Conservation (phyloP, 2,888 invertebrate species). For the Deladenus siricidicola region DNA sequence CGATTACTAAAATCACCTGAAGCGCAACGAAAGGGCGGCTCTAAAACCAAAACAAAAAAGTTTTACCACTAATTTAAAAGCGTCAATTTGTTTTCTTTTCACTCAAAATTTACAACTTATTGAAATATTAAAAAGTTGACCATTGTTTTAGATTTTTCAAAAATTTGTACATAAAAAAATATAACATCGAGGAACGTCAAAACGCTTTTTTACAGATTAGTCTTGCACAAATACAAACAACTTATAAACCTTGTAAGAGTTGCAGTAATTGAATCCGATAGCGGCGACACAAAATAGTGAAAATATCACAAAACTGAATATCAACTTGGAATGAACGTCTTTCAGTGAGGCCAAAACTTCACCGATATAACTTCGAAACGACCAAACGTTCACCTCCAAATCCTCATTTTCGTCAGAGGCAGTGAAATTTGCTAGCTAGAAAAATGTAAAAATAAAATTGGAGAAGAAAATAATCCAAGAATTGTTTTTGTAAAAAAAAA, state of each 20-base stretch:
- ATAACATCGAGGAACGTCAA: no score
- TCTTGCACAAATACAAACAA: not conserved
- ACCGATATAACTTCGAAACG: conserved; percentile 6
- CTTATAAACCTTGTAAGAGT: conserved; percentile 35
- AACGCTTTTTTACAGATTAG: not conserved
- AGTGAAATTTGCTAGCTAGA: not conserved
- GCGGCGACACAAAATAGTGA: conserved; percentile 28
- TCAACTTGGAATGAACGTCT: conserved; percentile 24
- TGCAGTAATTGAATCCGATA: conserved; percentile 26
- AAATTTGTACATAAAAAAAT: not conserved
- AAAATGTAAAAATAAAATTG: no score
- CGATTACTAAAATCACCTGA: conserved; percentile 26
- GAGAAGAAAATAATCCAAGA: no score
- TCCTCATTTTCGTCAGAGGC: not conserved
- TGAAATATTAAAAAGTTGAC: not conserved
- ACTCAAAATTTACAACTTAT: not conserved
- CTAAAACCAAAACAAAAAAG: conserved; percentile 26
- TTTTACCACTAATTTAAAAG: not conserved
- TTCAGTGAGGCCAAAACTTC: conserved; percentile 16
- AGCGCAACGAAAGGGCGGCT: conserved; percentile 41
- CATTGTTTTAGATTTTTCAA: not conserved
- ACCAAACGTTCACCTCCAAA: conserved; percentile 14
- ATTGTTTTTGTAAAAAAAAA: no score
- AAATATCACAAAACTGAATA: conserved; percentile 26
- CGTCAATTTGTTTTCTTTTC: not conserved